Evolutionary conservation across 2,888 invertebrate species (phyloP), one percentile per base, ranked within the genome.

Genomic region (Scaptomyza caliginosa): DNA sequence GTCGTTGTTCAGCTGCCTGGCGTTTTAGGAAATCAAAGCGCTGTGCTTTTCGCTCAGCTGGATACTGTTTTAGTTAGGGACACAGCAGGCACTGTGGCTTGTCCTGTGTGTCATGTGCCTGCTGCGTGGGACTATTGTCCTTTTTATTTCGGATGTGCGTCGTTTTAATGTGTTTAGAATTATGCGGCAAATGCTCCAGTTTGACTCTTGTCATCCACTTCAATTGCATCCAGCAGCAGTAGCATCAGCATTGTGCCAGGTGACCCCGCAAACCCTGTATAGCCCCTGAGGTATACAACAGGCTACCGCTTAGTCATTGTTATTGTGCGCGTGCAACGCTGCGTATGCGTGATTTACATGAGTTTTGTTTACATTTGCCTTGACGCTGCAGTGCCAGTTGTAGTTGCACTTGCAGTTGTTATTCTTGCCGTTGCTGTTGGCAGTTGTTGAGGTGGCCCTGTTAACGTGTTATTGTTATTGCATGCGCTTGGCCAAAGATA

Each of bases 341-440:
- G 81, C 81, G 85, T 74, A 84, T 81, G 75, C 81, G 74, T 87
- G 82, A 85, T 82, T 83, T 87, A 62, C 87, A 86, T 87, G 75
- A 62, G 66, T 73, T 68, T 76, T 85, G 86, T 78, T 87, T 85
- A 66, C 63, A 38, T 56, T 68, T 72, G 50, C 26, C 38, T 50
- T 8, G 42, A 10, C 36, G 48, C 34, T 63, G 21, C 52, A 58
- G 19, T 40, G 62, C 39, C 40, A 55, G n/a, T n/a, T n/a, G n/a
- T n/a, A n/a, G 36, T 50, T 60, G 28, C 55, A 60, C 21, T 43
- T 65, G 39, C 42, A 56, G 28, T 36, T 39, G 34, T 19, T 50
- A 10, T 56, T 67, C 30, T 55, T 38, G 30, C 26, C 49, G 40
- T 16, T 58, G 68, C 54, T 67, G 52, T 55, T 36, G 30, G 28